Conservation (phyloP, 2,113 vertebrate species). For the Ictidomys tridecemlineatus region DNA sequence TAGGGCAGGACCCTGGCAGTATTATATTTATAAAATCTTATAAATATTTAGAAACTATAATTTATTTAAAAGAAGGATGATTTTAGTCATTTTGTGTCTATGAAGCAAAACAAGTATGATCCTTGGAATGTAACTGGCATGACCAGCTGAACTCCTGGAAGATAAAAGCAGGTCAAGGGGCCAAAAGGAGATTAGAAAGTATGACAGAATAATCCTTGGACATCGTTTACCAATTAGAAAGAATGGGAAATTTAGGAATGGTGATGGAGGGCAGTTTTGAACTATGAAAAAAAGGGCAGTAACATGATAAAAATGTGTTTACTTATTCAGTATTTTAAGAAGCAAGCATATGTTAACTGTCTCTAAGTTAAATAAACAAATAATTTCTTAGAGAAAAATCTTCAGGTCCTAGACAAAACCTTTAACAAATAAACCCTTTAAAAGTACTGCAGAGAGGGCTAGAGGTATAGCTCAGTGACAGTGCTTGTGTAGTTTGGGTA, state of each 20-base stretch:
- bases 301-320: neutral
- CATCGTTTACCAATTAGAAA: neutral
- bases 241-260: neutral
- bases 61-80: neutral
- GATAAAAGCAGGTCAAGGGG: neutral
- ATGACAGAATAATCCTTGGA: neutral
- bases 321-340: slow-evolving; percentile 6
- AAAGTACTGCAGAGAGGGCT: neutral
- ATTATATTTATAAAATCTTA: neutral
- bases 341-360: neutral
- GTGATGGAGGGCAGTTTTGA: neutral
- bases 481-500: neutral
- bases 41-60: neutral
- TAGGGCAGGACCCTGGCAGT: neutral
- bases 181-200: neutral
- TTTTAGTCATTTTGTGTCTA: neutral
- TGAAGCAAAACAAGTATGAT: neutral
- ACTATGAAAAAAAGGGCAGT: neutral
- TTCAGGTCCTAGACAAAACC: neutral
- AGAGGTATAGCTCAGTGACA: too few species aligned
- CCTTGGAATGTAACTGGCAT: neutral
- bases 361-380: neutral
- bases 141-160: neutral
- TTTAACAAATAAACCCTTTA: neutral
- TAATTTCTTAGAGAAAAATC: neutral